Base-by-base conservation (phyloP, 2,113 vertebrate genomes). In the Leiothrix lutea region DNA sequence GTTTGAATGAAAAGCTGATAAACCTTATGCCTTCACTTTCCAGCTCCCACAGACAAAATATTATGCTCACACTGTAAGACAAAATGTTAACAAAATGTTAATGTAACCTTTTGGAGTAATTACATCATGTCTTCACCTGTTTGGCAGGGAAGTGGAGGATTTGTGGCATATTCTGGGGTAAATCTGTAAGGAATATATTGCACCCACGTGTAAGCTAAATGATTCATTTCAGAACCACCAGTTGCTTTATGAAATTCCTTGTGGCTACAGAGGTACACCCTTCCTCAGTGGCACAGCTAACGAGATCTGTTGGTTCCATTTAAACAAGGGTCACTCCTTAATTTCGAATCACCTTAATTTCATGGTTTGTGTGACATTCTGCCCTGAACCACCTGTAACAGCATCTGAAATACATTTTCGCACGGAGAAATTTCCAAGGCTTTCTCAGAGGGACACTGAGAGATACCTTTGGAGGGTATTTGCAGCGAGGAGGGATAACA, bases 401-500 rank as follows among this genome's bases (percentile, higher is more conserved):
- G 26, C 16, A 50, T 20, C 29, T 47, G 42, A 56, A 75, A 29
- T 6, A 31, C 16, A 4, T 48, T 64, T 28, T 51, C 0, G 0
- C 21, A 12, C 2, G 16, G 29, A 21, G 19, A 60, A 50, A 45
- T 60, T 38, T 10, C 29, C 60, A 42, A 50, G 26, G 23, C 29
- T 81, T 70, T 22, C 65, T 71, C 60, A 42, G 64, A 35, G 17
- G 47, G 22, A 33, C 29, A 11, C 0, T 1, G 12, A 50, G 38
- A 33, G 8, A 3, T 13, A 8, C 22, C 25, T 40, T 31, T 35
- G 67, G 45, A 82, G 12, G 23, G 20, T 38, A 25, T n/a, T 21
- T 65, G 7, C n/a, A 36, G 19, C 1, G 0, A 64, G 44, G 14
- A 60, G 19, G 4, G 48, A 4, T 19, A 33, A 14, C 1, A 35